These are phyloP conservation scores for Lordiphosa clarofinis DNA, from an alignment of 1,140 invertebrate genomes.

Conservation along the genomic window DNA sequence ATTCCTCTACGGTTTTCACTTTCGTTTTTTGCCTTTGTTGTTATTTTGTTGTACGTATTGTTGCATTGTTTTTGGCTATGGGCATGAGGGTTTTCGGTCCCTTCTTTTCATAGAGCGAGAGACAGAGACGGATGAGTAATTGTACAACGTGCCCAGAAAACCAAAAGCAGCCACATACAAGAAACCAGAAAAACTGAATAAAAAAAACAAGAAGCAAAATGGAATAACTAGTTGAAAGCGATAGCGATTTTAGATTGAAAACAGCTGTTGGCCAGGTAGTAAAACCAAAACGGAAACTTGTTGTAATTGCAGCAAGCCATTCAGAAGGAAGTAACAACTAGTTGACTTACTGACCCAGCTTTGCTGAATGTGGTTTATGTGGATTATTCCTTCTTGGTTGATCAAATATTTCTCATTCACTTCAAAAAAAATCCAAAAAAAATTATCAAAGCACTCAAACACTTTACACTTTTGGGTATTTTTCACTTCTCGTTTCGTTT, in stretches of 20 bases:
- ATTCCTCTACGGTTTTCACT: constrained; percentile 32
- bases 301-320: no score
- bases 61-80: constrained; percentile 9
- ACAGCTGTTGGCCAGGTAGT: constrained; percentile 42
- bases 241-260: constrained; percentile 32
- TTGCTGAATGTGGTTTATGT: constrained; percentile 16
- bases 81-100: background rate
- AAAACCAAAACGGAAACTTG: constrained; percentile 3
- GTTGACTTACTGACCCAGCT: constrained; percentile 15
- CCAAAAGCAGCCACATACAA: background rate
- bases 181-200: no score
- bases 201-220: constrained; percentile 12
- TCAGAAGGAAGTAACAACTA: constrained; percentile 20
- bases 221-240: constrained; percentile 29
- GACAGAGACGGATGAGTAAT: constrained; percentile 22
- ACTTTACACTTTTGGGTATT: constrained; percentile 1
- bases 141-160: constrained; percentile 15
- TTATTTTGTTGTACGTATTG: constrained; percentile 15
- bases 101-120: constrained; percentile 4
- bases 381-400: background rate
- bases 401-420: no score
- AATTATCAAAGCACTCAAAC: no score
- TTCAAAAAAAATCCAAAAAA: background rate
- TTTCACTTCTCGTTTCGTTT: constrained; percentile 9
- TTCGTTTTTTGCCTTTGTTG: constrained; percentile 17